Conservation (phyloP, 2,797 vertebrate species). For the Rhinatrema bivittatum region DNA sequence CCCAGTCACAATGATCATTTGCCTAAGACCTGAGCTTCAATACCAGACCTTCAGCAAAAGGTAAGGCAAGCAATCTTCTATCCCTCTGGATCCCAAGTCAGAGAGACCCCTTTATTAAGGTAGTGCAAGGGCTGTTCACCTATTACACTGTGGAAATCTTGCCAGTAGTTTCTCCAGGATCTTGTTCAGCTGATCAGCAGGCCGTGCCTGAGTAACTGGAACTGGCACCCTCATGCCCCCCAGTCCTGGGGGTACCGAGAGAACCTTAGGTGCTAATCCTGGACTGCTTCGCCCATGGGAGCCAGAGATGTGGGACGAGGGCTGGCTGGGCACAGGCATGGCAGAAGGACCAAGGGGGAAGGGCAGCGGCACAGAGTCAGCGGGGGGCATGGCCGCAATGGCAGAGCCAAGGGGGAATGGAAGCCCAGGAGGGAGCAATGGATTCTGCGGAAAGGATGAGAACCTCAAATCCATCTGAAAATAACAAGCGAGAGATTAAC, state of each 20-base stretch:
- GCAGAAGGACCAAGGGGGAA: constrained; percentile 50
- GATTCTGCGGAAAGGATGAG: constrained; percentile 54
- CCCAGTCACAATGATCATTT: too few species aligned
- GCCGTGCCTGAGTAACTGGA: constrained; percentile 41
- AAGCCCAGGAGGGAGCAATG: constrained; percentile 45
- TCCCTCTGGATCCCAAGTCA: too few species aligned
- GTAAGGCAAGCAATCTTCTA: too few species aligned
- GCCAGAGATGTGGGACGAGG: constrained; percentile 41
- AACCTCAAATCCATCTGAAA: constrained; percentile 65
- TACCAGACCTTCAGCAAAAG: too few species aligned
- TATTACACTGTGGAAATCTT: constrained; percentile 78
- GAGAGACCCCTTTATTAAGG: too few species aligned
- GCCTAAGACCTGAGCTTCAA: too few species aligned
- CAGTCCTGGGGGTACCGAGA: constrained; percentile 55
- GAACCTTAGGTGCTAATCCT: constrained; percentile 32
- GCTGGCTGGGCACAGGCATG: constrained; percentile 47
- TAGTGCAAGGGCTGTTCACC: too few species aligned
- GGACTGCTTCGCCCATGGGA: constrained; percentile 56
- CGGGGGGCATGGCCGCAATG: constrained; percentile 60
- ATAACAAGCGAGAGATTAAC: constrained; percentile 5
- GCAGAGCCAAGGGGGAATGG: constrained; percentile 58
- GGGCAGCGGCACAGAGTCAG: constrained; percentile 50
- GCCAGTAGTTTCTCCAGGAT: constrained; percentile 75
- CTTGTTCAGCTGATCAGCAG: constrained; percentile 73
- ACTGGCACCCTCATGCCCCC: constrained; percentile 29